Percentiles rank a stretch among this genome's conserved stretches.
phyloP scores from a whole-genome alignment of 2,113 vertebrate species.

The Anthoscopus minutus region DNA sequence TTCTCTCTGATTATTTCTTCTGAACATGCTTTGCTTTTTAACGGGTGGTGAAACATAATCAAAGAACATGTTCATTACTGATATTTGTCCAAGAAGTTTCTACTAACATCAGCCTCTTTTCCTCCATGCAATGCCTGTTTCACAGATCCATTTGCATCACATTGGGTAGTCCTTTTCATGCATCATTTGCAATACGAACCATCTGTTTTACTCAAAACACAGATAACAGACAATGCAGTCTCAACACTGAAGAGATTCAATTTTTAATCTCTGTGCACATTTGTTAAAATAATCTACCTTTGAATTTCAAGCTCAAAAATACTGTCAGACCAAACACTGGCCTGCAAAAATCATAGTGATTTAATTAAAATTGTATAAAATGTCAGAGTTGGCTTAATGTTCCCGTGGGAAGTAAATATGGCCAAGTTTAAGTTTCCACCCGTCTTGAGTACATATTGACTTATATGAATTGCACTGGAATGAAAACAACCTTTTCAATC shows the following conservation, averaged over 20 bases:
- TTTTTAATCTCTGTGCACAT: neutral
- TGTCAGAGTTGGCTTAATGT: neutral
- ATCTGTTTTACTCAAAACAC: constrained; percentile 51
- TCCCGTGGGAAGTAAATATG: neutral
- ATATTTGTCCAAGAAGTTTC: neutral
- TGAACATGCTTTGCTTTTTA: neutral
- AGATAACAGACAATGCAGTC: constrained; percentile 39
- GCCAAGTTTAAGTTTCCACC: neutral
- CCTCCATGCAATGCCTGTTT: neutral
- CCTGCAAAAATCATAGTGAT: neutral
- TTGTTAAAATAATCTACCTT: constrained; percentile 38
- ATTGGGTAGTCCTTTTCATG: constrained; percentile 23
- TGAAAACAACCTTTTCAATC: neutral
- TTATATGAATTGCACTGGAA: neutral
- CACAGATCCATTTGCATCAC: neutral
- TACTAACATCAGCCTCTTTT: neutral
- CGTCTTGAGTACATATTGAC: neutral
- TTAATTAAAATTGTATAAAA: constrained; percentile 21
- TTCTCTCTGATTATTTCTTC: neutral
- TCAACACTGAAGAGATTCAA: neutral
- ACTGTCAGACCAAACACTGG: neutral
- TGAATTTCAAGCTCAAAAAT: constrained; percentile 22
- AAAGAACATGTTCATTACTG: neutral
- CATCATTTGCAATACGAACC: constrained; percentile 47
- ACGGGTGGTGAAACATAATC: neutral